A percentile compares a stretch with the other conserved stretches of the same genome.
phyloP scores from a whole-genome alignment of 2,113 vertebrate species.

The Neolamprologus hecqui region DNA sequence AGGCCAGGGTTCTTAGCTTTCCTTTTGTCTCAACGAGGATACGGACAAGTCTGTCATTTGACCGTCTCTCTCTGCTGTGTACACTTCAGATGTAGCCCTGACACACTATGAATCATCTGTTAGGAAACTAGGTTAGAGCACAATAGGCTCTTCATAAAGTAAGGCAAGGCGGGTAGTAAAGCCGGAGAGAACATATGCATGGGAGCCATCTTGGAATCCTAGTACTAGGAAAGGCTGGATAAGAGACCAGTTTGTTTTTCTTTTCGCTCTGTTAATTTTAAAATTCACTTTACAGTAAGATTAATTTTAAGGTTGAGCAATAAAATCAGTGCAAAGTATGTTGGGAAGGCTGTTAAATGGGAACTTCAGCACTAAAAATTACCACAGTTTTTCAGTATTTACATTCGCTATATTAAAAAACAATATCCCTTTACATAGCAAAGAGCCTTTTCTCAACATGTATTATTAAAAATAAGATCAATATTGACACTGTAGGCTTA shows the following conservation, averaged over 20 bases:
- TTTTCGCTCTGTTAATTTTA: neutral
- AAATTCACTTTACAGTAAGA: neutral
- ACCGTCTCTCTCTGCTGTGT: slow-evolving; percentile 49
- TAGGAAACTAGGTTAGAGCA: slow-evolving; percentile 63
- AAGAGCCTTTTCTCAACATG: neutral
- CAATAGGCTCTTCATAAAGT: slow-evolving; percentile 60
- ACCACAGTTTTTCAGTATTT: neutral
- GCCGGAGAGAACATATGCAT: neutral
- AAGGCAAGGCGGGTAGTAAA: slow-evolving; percentile 19
- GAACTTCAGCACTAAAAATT: neutral
- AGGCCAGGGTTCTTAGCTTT: slow-evolving; percentile 51
- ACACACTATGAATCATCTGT: slow-evolving; percentile 63
- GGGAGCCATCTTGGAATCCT: slow-evolving; percentile 31
- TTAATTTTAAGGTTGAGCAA: neutral
- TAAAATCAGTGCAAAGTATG: neutral
- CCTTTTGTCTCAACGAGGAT: slow-evolving; percentile 56
- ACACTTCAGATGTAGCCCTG: slow-evolving; percentile 45
- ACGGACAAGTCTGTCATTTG: slow-evolving; percentile 57
- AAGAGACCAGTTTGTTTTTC: slow-evolving; percentile 6
- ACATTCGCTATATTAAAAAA: neutral
- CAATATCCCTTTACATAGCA: neutral
- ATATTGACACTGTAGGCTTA: slow-evolving; percentile 46
- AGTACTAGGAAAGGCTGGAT: neutral
- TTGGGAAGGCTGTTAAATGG: neutral
- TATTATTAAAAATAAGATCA: slow-evolving; percentile 53